Conservation (phyloP, 92 coral and sea anemone genomes). For the Porites lobata region DNA sequence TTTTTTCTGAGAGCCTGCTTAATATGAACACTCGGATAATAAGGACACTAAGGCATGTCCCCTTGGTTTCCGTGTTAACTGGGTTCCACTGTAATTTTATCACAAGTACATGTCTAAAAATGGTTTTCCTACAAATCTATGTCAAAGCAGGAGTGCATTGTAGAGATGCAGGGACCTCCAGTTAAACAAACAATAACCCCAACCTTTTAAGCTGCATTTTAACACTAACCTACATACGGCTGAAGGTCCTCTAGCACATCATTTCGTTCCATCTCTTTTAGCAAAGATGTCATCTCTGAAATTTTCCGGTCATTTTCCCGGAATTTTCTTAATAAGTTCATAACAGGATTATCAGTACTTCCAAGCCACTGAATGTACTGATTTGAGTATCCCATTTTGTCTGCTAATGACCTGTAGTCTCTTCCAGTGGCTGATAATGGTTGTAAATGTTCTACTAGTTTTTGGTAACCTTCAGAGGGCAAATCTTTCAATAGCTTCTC, state of each 20-base stretch:
- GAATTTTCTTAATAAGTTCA: conserved; percentile 45
- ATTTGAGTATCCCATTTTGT: conserved; percentile 61
- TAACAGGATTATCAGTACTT: conserved; percentile 73
- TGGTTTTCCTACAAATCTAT: too few relatives aligned
- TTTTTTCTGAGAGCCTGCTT: too few relatives aligned
- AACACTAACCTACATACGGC: conserved; percentile 65
- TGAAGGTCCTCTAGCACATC: conserved; percentile 85
- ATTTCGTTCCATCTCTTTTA: conserved; percentile 65
- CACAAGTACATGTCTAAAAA: too few relatives aligned
- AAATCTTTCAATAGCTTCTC: conserved; percentile 78
- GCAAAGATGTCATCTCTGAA: conserved; percentile 54
- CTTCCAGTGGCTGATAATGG: conserved; percentile 46
- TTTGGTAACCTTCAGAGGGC: conserved; percentile 61
- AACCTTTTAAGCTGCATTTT: too few relatives aligned
- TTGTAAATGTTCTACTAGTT: conserved; percentile 54
- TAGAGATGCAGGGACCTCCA: too few relatives aligned
- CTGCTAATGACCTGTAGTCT: conserved; percentile 84
- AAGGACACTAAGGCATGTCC: too few relatives aligned
- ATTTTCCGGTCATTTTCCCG: conserved; percentile 50
- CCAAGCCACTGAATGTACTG: conserved; percentile 63
- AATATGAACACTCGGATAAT: too few relatives aligned
- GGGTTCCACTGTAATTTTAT: too few relatives aligned
- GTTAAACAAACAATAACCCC: too few relatives aligned
- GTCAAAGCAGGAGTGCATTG: too few relatives aligned
- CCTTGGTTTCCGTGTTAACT: too few relatives aligned